Evolutionary conservation across 2,797 vertebrate species (phyloP), one percentile per base, ranked within the genome.

Genomic region (Megalops cyprinoides): DNA sequence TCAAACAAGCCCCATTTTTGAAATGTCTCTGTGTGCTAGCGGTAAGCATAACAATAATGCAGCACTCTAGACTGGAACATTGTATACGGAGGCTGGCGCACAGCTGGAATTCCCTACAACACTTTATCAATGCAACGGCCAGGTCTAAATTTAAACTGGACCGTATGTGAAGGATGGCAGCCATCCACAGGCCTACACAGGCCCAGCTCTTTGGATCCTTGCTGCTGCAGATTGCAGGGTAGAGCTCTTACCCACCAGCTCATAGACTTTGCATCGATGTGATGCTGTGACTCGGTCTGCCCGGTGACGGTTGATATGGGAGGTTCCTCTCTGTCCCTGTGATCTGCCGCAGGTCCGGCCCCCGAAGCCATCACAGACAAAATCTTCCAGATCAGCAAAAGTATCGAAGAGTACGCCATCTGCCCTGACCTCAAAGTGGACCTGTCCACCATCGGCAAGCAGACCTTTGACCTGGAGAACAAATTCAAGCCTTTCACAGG

Each of bases 381-480:
- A 90, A 99, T 99, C 83, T 99, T 95, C 89, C 97, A 99, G 71
- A 91, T 98, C 89, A 99, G 98, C 91, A 99, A 99, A 93, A 90
- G 93, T 76, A 95, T 99, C 0, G 95, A 97, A 87, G 98, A 99
- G 82, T 99, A 98, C 86, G 93, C 94, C 5, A 99, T 99, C 92
- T 99, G 98, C 80, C 97, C 98, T 0, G 97, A 98, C 20, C 92
- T 99, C 82, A 96, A 97, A 79, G 95, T 97, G 58, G 97, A 99
- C 89, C 91, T 99, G 74, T 88, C 95, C 49, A 95, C 93, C 82
- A 95, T 98, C 49, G 96, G 98, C 76, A 99, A 97, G 78, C 97
- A 99, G 90, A 97, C 97, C 78, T 99, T 99, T 90, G 97, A 99
- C 86, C 90, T 99, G 89, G 97, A 96, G 86, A 96, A 98, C 83